Evolutionary conservation across 2,888 invertebrate species (phyloP), one percentile per base, ranked within the genome.

Genomic region (Xestobium rufovillosum): DNA sequence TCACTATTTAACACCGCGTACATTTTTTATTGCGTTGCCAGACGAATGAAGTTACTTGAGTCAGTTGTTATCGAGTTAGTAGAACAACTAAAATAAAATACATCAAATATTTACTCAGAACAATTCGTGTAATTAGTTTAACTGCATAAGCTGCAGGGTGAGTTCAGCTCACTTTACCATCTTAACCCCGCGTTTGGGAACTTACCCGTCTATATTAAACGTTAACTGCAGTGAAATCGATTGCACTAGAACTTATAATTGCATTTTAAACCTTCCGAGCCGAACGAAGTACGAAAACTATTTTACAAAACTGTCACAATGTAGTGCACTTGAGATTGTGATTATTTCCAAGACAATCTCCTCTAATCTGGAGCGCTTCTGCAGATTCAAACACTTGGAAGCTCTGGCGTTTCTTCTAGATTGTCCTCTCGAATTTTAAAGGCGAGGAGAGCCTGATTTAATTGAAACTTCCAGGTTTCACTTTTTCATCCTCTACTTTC

Each of bases 171-270:
- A 19, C 23, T 19, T 19, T 19, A n/a, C 23, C 23, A 19, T 19
- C n/a, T 19, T 19, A 6, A n/a, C 23, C 23, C 23, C 23, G 6
- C 23, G 23, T n/a, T n/a, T 6, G 6, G 6, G 23, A 19, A 19
- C 23, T 19, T 19, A 8, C n/a, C 6, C 23, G n/a, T 19, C 23
- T 19, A 19, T 19, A 19, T 19, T 19, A 19, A 8, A 19, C 23
- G 6, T n/a, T 19, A 19, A 26, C 40, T 45, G 50, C 45, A 45
- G 34, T 40, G 32, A 33, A 49, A 48, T 49, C 50, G 46, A 50
- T 44, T 44, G 39, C 28, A 30, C 41, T 19, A 33, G 43, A 50
- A 49, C 45, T 50, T 50, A 49, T 50, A 50, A 49, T 49, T 50
- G 42, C 45, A 41, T 42, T 44, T 43, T 46, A 47, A 50, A 43